Evolutionary conservation across 2,888 invertebrate species (phyloP), one percentile per base, ranked within the genome.

Genomic region (Cheilosia urbana): DNA sequence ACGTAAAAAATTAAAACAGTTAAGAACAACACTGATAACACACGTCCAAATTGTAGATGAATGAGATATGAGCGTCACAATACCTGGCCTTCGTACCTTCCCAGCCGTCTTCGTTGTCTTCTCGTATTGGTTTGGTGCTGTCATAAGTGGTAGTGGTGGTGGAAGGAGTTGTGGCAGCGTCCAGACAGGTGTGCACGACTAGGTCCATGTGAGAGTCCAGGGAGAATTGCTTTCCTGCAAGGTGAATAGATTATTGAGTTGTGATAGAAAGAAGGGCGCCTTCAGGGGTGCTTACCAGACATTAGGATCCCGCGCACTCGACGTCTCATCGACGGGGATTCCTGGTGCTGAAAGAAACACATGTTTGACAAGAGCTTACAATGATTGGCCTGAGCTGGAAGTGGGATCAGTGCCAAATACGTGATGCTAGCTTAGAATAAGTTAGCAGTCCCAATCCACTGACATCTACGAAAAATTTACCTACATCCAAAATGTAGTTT

Each of bases 141-240:
- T 89, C 89, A 69, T 88, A 87, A 6, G 88, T 87, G 34, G 89
- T 83, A 34, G 78, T 4, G 19, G 60, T 17, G 60, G 79, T 88
- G 17, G 75, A 78, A 6, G 79, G 84, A 42, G 87, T 87, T 37
- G 89, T 88, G 62, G 89, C 93, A 51, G 93, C 93, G 92, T 95
- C 94, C 88, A 95, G 91, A 4, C 95, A 96, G 19, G 90, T 90
- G 90, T 96, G 96, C 49, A 91, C 91, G 21, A 97, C 97, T 90
- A 98, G 94, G 91, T 98, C 98, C 95, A 98, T 95, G 90, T 97
- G 95, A 0, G 98, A 98, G 92, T 98, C 98, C 88, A 98, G 93
- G 0, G 97, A 98, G 91, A 96, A 97, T 92, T 97, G 97, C 92
- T 97, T 97, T 37, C 90, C 90, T 90, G 55, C 13, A 73, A 71